Conservation (phyloP, 2,888 invertebrate species). For the Elegia similella region DNA sequence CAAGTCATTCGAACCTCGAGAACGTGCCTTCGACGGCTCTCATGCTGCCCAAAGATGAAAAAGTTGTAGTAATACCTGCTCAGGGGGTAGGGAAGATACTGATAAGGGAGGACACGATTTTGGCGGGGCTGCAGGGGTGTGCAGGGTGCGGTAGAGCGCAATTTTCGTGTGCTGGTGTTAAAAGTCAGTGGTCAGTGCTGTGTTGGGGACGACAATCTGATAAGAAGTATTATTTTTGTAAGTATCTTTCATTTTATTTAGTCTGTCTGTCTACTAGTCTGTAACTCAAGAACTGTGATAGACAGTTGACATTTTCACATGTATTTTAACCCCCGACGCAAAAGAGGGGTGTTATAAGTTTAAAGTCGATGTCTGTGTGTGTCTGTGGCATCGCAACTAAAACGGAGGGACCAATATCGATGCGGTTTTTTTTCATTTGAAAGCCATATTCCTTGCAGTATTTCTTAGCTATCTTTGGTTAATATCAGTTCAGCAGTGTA, state of each 20-base stretch:
- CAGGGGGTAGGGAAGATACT: conserved; percentile 54
- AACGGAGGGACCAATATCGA: too few species aligned
- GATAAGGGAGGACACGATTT: conserved; percentile 67
- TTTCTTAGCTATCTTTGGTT: too few species aligned
- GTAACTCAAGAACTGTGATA: too few species aligned
- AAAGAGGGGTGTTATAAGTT: too few species aligned
- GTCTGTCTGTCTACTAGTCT: too few species aligned
- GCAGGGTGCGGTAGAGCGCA: conserved; percentile 61
- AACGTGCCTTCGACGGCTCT: conserved; percentile 38
- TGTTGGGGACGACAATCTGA: conserved; percentile 70
- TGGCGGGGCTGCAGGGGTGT: conserved; percentile 60
- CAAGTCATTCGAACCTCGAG: conserved; percentile 29
- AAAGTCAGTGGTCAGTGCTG: conserved; percentile 64
- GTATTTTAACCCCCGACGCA: too few species aligned
- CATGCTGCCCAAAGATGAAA: conserved; percentile 47
- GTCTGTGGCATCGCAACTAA: too few species aligned
- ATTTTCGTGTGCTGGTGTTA: conserved; percentile 62
- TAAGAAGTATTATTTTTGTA: conserved; percentile 65
- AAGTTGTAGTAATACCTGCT: conserved; percentile 45
- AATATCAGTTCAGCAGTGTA: too few species aligned
- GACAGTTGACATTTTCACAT: too few species aligned
- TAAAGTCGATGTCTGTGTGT: too few species aligned
- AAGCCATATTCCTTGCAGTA: too few species aligned
- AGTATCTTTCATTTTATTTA: conserved; percentile 39
- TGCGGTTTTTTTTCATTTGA: too few species aligned